Base-by-base conservation (phyloP, 2,113 vertebrate species). In the Ptyas mucosa region DNA sequence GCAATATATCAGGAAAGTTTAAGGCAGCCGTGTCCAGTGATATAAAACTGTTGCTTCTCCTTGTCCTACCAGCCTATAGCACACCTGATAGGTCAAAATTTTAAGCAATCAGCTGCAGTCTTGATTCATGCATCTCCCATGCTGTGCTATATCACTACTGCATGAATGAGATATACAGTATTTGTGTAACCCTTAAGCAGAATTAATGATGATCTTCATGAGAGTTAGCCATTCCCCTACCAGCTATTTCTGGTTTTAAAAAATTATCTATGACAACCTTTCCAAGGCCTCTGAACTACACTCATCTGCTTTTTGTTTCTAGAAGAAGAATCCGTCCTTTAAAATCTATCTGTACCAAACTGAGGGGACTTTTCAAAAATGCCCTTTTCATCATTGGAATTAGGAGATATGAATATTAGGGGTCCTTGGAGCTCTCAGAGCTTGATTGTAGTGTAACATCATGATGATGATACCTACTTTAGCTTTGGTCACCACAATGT, bases 241-340 rank as follows among this genome's bases (percentile, higher is more conserved):
- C 75, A 58, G 85, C n/a, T 91, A 9, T 91, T 94, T 94, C 88
- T 92, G 29, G 8, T 88, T 96, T 97, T 94, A 95, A 96, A 96
- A 95, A 90, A 95, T 97, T 94, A 92, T 93, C 57, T 94, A 93
- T 91, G 94, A 92, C 21, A 95, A 34, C 53, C 6, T 43, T 94
- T 91, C 93, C 92, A 92, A n/a, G 39, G 14, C 14, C 39, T 91
- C 93, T 93, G 89, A 91, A 58, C 92, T 95, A 53, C 0, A 89
- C 0, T 93, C 89, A 94, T 3, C 11, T 26, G n/a, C 24, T 94
- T 94, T 43, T 88, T 21, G 4, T 91, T 95, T 95, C 57, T 95
- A 90, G 93, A 94, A 92, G 85, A 91, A 39, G 52, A 2, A 87
- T 43, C 7, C 14, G 58, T 89, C 81, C 85, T 87, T 90, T 0